phyloP scores from a whole-genome alignment of 2,888 invertebrate genomes.

The Diadromus collaris region DNA sequence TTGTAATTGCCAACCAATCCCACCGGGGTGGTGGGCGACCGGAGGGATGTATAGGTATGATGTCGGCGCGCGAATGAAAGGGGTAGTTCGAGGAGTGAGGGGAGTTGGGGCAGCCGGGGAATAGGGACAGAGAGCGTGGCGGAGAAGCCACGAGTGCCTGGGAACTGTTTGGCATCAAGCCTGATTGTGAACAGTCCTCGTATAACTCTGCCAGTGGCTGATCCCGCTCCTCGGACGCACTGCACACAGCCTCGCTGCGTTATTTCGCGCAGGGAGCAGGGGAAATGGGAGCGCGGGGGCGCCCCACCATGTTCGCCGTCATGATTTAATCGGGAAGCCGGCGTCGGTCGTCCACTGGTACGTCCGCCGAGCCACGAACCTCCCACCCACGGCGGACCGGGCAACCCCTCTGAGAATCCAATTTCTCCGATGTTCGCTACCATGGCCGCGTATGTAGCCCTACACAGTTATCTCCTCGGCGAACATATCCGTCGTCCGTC shows the following conservation, averaged over 20 bases:
- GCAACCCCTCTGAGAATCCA: constrained; percentile 18
- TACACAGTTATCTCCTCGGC: not conserved
- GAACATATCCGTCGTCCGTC: not conserved
- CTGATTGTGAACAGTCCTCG: constrained; percentile 74
- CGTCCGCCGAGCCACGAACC: constrained; percentile 8
- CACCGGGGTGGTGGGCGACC: constrained; percentile 59
- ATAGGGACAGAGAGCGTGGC: constrained; percentile 26
- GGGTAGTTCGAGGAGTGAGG: constrained; percentile 61
- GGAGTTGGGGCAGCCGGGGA: constrained; percentile 69
- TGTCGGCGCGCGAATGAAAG: constrained; percentile 58
- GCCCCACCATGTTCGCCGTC: not conserved
- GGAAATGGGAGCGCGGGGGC: constrained; percentile 7
- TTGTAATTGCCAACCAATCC: constrained; percentile 80
- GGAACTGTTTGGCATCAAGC: constrained; percentile 79
- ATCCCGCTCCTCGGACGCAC: constrained; percentile 29
- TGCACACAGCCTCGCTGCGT: constrained; percentile 14
- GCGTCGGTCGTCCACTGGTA: constrained; percentile 8
- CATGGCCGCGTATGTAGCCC: not conserved
- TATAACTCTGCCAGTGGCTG: constrained; percentile 40
- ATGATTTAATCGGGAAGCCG: constrained; percentile 34
- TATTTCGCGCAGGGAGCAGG: constrained; percentile 15
- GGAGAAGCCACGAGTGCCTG: constrained; percentile 30
- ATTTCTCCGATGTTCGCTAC: not conserved
- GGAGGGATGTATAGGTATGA: constrained; percentile 41
- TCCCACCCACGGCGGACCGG: not conserved